Base-by-base conservation (phyloP, 2,797 vertebrate species). In the Diplodus puntazzo region DNA sequence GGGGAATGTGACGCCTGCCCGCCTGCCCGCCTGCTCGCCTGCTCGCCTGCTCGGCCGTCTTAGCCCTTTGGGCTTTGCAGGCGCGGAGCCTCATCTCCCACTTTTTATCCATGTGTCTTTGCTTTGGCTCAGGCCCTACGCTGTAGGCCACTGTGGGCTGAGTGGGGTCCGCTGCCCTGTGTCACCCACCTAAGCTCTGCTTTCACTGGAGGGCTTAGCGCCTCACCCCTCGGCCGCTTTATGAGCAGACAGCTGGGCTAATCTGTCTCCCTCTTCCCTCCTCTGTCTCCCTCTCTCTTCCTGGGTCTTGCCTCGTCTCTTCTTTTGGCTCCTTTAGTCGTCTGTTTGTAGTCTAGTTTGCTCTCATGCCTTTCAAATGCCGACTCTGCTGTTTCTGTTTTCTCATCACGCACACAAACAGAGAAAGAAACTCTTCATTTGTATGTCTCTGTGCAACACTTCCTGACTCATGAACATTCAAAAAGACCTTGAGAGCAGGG, bases 191-290 rank as follows among this genome's bases (percentile, higher is more conserved):
- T 94, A 95, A 95, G 93, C 95, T 93, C 88, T 93, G 94, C 94
- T 96, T 95, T 96, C 94, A 95, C 94, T 94, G 86, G 57, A 53
- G 77, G 87, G 93, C 94, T 96, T 96, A 95, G 84, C 95, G 91
- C 95, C 93, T 94, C 89, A 83, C 86, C 90, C 89, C 88, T 80
- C 84, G 77, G 89, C 80, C 86, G 91, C 92, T 95, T 93, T 95
- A 93, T 93, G 92, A 94, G 82, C 85, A 84, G 92, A 94, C 95
- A 95, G 94, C 94, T 95, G 94, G 80, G 81, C 90, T 88, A 90
- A 92, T 94, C 91, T 87, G 88, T 87, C 86, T 87, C 80, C 53
- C 79, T 77, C 80, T 70, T 69, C 23, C 75, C 81, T 77, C 69
- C 84, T 77, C 74, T 79, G 62, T 83, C 83, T 78, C 84, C 69